phyloP scores from a whole-genome alignment of 2,888 invertebrate species.

The Pheosia tremula region DNA sequence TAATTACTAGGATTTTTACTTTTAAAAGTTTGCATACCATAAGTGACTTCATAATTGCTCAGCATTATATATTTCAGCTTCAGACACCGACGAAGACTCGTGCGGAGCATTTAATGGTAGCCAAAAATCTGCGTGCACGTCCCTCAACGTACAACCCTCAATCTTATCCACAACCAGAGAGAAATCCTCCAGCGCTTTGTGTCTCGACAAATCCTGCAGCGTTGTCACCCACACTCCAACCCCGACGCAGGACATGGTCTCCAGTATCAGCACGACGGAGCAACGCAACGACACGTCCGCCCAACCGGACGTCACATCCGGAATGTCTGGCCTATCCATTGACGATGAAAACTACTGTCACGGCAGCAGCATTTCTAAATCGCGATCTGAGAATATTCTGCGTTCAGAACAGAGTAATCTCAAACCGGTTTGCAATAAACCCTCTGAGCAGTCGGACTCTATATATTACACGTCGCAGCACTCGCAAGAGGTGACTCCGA shows the following conservation, averaged over 20 bases:
- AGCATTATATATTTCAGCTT: constrained; percentile 45
- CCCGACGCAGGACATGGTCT: constrained; percentile 82
- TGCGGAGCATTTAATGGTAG: constrained; percentile 79
- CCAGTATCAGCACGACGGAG: constrained; percentile 79
- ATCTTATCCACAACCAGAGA: constrained; percentile 71
- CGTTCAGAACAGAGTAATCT: constrained; percentile 73
- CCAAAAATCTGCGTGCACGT: constrained; percentile 78
- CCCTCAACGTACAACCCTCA: constrained; percentile 74
- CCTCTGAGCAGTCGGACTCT: constrained; percentile 73
- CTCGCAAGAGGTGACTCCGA: constrained; percentile 77
- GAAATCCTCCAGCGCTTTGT: constrained; percentile 77
- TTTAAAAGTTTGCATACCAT: too few relatives aligned
- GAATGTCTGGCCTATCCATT: constrained; percentile 80
- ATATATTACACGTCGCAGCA: constrained; percentile 80
- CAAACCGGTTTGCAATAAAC: constrained; percentile 55
- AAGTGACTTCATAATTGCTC: too few relatives aligned
- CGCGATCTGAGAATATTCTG: constrained; percentile 77
- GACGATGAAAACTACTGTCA: constrained; percentile 77
- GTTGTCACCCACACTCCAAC: constrained; percentile 79
- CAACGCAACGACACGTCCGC: constrained; percentile 76
- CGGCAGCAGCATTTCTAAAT: constrained; percentile 79
- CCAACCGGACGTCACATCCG: constrained; percentile 75
- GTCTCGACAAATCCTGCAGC: constrained; percentile 78
- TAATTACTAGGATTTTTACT: too few relatives aligned
- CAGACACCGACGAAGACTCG: constrained; percentile 80